These are phyloP conservation scores for Ophion costatus DNA, from an alignment of 2,888 invertebrate genomes.

Conservation along the genomic window DNA sequence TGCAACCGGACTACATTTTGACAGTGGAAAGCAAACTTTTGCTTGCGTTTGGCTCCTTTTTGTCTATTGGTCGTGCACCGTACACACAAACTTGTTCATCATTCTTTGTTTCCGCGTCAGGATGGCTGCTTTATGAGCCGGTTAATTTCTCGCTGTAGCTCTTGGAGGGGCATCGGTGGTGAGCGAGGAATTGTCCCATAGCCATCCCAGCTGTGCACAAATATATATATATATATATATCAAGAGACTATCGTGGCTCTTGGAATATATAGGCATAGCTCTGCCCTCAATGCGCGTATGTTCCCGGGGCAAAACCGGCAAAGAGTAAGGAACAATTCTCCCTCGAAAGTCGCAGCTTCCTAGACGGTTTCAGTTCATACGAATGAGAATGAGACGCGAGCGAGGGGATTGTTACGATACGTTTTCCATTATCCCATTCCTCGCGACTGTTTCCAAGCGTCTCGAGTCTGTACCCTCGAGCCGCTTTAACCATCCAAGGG, in stretches of 20 bases:
- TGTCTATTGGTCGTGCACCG: constrained; percentile 5
- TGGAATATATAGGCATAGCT: neutral
- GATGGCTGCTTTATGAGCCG: constrained; percentile 49
- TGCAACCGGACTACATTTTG: constrained; percentile 40
- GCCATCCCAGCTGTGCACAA: neutral
- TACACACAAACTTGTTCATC: constrained; percentile 18
- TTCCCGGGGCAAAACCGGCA: constrained; percentile 2
- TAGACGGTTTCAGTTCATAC: constrained; percentile 14
- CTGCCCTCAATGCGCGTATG: neutral
- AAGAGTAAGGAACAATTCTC: constrained; percentile 30
- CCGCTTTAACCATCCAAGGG: constrained; percentile 19
- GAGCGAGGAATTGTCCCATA: constrained; percentile 43
- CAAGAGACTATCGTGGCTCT: neutral
- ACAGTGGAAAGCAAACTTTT: constrained; percentile 34
- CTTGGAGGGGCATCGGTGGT: constrained; percentile 13
- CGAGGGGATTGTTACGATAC: constrained; percentile 31
- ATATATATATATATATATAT: neutral
- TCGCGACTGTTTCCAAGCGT: constrained; percentile 3
- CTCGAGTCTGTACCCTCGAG: constrained; percentile 6
- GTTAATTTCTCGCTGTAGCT: constrained; percentile 52
- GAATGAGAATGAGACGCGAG: constrained; percentile 23
- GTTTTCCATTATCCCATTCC: constrained; percentile 57
- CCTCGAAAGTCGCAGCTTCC: neutral
- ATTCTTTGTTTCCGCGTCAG: constrained; percentile 52
- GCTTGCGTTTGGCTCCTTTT: constrained; percentile 22